Conservation (phyloP, 2,113 vertebrate genomes). For the Hirundichthys speculiger region DNA sequence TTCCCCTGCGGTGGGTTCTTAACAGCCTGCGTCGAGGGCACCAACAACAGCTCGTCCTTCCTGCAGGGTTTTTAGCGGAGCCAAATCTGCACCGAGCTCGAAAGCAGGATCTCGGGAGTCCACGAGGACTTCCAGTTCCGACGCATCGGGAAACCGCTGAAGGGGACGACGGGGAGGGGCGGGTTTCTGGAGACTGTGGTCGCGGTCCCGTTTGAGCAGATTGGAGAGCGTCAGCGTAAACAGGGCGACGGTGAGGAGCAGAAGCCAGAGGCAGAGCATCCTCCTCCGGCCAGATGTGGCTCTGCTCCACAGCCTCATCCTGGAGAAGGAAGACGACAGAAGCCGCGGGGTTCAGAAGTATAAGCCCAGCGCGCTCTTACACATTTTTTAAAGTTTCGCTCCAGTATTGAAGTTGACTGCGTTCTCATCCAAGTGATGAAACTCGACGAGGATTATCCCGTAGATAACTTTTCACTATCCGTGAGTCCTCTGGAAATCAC, state of each 20-base stretch:
- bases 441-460: background rate
- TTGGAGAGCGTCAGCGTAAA: slow-evolving; percentile 73
- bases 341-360: too few relatives aligned
- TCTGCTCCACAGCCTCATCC: slow-evolving; percentile 80
- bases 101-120: slow-evolving; percentile 80
- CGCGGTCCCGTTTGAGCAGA: slow-evolving; percentile 63
- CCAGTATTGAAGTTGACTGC: slow-evolving; percentile 3
- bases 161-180: slow-evolving; percentile 49
- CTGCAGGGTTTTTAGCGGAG: slow-evolving; percentile 82
- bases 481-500: background rate
- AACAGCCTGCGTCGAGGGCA: slow-evolving; percentile 68
- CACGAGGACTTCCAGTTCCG: slow-evolving; percentile 78
- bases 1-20: slow-evolving; percentile 69
- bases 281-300: slow-evolving; percentile 70
- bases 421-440: slow-evolving; percentile 13
- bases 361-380: background rate
- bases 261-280: slow-evolving; percentile 78
- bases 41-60: slow-evolving; percentile 87
- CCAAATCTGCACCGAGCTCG: slow-evolving; percentile 67
- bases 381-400: slow-evolving; percentile 10
- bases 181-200: slow-evolving; percentile 33
- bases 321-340: background rate
- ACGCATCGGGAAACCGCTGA: slow-evolving; percentile 56
- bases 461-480: background rate
- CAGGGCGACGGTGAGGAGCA: slow-evolving; percentile 79